These are phyloP conservation scores for Macaria liturata DNA, from an alignment of 2,888 invertebrate genomes.

Conservation along the genomic window DNA sequence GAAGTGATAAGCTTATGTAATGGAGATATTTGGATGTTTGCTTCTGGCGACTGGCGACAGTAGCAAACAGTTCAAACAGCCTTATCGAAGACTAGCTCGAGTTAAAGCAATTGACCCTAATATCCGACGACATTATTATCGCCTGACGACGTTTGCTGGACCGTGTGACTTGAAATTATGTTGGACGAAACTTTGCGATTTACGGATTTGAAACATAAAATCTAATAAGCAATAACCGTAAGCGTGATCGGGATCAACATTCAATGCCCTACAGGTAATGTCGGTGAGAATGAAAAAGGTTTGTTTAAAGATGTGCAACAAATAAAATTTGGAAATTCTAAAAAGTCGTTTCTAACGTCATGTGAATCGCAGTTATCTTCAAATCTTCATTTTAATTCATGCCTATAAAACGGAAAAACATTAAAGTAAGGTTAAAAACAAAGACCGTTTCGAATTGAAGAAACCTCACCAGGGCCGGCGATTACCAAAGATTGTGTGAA, in stretches of 20 bases:
- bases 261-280: too few relatives aligned
- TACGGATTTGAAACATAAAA: neutral
- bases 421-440: constrained; percentile 33
- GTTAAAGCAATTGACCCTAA: constrained; percentile 70
- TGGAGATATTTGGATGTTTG: constrained; percentile 45
- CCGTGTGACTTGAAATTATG: constrained; percentile 5
- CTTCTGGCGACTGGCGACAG: constrained; percentile 43
- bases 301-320: too few relatives aligned
- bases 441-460: constrained; percentile 37
- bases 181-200: neutral
- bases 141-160: constrained; percentile 39
- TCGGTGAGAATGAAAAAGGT: too few relatives aligned
- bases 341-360: too few relatives aligned
- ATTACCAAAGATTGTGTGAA: constrained; percentile 37
- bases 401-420: constrained; percentile 12
- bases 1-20: constrained; percentile 48
- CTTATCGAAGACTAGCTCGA: constrained; percentile 68
- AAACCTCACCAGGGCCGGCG: constrained; percentile 34
- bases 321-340: too few relatives aligned
- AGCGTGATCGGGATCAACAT: too few relatives aligned
- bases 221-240: too few relatives aligned
- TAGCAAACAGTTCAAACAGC: constrained; percentile 56
- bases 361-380: too few relatives aligned
- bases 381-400: neutral
- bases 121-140: constrained; percentile 63